Base-by-base conservation (phyloP, 2,888 invertebrate genomes). In the Carcina quercana region DNA sequence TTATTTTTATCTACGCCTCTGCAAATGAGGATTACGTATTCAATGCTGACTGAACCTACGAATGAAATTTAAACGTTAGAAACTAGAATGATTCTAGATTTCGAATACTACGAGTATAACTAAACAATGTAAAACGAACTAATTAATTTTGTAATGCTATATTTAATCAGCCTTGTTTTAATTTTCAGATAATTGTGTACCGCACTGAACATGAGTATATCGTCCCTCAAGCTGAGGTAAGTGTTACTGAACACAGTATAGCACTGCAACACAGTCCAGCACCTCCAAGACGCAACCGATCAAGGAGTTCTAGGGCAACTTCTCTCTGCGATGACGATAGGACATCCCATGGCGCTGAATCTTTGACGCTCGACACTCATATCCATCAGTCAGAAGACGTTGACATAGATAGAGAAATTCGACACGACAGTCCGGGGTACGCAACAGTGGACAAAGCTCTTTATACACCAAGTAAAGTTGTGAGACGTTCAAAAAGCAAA, bases 391-490 rank as follows among this genome's bases (percentile, higher is more conserved):
- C 51, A 7, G 72, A 69, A 30, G 66, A 69, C 6, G 45, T 61
- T 2, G 76, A 80, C 17, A 43, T 68, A 3, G 74, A 71, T 12
- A 73, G 74, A 38, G 61, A 67, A 24, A 70, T 75, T 25, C 80
- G 85, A 5, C 82, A 70, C 11, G 83, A 83, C 31, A 83, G 80
- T 39, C 86, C 85, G 13, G 93, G 93, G 4, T 94, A 94, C 48
- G 92, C 94, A 7, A 87, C 90, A 15, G 90, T 94, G 25, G 92
- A 92, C 35, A 93, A 93, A 69, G 85, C 86, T 1, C 74, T 89
- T 15, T 89, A 89, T 13, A 83, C 88, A 25, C 89, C 91, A 0
- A 84, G 86, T 15, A 86, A 89, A 53, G 80, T 85, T 13, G 73
- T 82, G 31, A 80, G 87, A 47, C 85, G 86, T 36, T 82, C 86